These are phyloP conservation scores for Apodemus sylvaticus DNA, from an alignment of 2,113 vertebrate species.

Conservation along the genomic window DNA sequence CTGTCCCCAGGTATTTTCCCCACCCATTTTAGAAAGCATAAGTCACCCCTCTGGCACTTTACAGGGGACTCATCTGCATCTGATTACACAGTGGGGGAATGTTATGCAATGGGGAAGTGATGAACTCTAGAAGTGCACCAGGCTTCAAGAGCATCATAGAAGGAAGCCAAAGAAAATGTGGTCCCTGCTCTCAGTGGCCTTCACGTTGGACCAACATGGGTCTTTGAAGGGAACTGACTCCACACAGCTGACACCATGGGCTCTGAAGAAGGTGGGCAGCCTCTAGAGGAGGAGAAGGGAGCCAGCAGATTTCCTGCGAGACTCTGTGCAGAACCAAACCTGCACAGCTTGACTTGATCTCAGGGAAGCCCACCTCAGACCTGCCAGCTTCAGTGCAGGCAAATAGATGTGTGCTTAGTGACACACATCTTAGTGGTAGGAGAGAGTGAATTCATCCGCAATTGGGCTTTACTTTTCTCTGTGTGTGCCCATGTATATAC, in stretches of 20 bases:
- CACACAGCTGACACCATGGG: neutral
- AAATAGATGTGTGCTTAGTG: neutral
- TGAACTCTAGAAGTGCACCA: neutral
- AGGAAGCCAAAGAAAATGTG: neutral
- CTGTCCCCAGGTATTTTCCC: neutral
- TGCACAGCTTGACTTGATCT: neutral
- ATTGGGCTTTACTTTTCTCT: neutral
- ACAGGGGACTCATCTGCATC: neutral
- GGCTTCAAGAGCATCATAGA: neutral
- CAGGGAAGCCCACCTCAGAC: neutral
- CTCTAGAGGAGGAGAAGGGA: neutral
- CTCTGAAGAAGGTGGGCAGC: neutral
- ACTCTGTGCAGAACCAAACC: neutral
- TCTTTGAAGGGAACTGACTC: neutral
- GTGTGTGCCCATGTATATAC: neutral
- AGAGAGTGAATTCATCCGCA: neutral
- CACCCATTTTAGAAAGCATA: neutral
- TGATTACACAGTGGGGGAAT: neutral
- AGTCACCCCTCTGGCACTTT: neutral
- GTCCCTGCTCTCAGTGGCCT: neutral
- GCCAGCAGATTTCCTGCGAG: neutral
- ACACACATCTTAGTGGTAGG: accelerated
- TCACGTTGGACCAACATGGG: neutral
- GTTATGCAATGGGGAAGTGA: neutral
- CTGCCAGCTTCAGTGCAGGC: neutral